Percentiles rank a stretch among this genome's conserved stretches.
Evolutionary conservation across 2,113 vertebrate species (phyloP).

Genomic region (Macquaria ambigua): DNA sequence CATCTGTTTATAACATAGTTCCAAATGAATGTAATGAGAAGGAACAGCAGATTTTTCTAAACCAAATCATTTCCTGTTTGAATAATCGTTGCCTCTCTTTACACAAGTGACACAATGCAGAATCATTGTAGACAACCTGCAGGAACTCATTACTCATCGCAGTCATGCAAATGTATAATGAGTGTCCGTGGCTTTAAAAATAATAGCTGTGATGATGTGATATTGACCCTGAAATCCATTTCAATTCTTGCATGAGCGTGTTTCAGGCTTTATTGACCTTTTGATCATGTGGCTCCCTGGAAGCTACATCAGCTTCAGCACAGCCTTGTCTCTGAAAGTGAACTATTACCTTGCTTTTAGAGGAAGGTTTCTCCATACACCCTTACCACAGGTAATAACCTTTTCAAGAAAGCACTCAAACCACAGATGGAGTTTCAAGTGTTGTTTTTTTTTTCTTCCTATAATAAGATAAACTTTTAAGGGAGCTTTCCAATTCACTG

Average conservation of each 20-base stretch:
- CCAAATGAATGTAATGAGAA: background rate
- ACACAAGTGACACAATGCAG: constrained; percentile 9
- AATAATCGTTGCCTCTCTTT: background rate
- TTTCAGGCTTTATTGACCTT: constrained; percentile 68
- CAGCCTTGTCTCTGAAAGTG: constrained; percentile 44
- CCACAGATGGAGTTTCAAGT: constrained; percentile 39
- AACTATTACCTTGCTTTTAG: constrained; percentile 46
- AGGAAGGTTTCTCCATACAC: constrained; percentile 35
- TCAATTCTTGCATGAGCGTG: constrained; percentile 51
- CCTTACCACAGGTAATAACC: constrained; percentile 57
- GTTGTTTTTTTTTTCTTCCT: background rate
- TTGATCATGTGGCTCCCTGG: constrained; percentile 57
- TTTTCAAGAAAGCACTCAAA: constrained; percentile 53
- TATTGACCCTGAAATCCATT: constrained; percentile 80
- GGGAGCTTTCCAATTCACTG: constrained; percentile 18
- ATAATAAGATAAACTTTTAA: constrained; percentile 20
- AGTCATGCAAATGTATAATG: constrained; percentile 61
- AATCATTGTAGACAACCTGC: constrained; percentile 16
- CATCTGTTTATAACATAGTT: background rate
- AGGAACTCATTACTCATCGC: constrained; percentile 52
- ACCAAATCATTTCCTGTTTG: constrained; percentile 17
- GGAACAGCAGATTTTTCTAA: background rate
- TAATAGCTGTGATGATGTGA: constrained; percentile 61
- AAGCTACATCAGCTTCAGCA: constrained; percentile 36
- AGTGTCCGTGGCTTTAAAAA: constrained; percentile 59